Conservation (phyloP, 2,113 vertebrate genomes). For the Tetrax tetrax region DNA sequence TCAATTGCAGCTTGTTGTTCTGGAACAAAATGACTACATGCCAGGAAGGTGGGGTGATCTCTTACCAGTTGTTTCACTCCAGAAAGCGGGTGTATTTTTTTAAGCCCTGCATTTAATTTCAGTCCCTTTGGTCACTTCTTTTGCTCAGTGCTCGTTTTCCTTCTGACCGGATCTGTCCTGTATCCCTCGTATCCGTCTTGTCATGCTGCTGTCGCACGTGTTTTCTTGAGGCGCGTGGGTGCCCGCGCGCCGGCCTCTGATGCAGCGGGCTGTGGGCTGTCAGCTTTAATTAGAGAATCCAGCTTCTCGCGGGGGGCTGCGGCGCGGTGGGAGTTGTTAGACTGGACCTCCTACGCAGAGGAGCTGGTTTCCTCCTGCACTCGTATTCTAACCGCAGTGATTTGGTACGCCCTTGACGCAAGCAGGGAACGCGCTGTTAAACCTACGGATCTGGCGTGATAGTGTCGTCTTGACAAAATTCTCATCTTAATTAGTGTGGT, state of each 20-base stretch:
- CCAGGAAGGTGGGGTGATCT: not conserved
- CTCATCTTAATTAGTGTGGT: not conserved
- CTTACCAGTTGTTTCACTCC: not conserved
- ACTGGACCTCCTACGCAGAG: not conserved
- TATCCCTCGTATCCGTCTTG: accelerated
- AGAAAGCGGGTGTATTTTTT: not conserved
- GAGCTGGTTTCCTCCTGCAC: not conserved
- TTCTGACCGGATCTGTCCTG: not conserved
- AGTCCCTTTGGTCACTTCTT: not conserved
- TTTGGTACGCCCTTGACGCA: not conserved
- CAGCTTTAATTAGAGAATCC: not conserved
- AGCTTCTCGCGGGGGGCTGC: not conserved
- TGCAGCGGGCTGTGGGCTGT: not conserved
- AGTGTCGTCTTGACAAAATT: not conserved
- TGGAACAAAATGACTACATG: not conserved
- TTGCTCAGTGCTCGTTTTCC: not conserved
- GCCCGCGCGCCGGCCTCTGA: not conserved
- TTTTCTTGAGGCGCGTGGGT: not conserved
- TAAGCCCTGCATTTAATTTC: not conserved
- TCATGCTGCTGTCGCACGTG: not conserved
- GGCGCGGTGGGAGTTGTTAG: not conserved
- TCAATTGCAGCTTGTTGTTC: not conserved
- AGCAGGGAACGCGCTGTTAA: not conserved
- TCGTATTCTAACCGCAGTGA: accelerated
- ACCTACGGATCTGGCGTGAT: accelerated